Base-by-base conservation (phyloP, 2,888 invertebrate genomes). In the Sycophila texana region DNA sequence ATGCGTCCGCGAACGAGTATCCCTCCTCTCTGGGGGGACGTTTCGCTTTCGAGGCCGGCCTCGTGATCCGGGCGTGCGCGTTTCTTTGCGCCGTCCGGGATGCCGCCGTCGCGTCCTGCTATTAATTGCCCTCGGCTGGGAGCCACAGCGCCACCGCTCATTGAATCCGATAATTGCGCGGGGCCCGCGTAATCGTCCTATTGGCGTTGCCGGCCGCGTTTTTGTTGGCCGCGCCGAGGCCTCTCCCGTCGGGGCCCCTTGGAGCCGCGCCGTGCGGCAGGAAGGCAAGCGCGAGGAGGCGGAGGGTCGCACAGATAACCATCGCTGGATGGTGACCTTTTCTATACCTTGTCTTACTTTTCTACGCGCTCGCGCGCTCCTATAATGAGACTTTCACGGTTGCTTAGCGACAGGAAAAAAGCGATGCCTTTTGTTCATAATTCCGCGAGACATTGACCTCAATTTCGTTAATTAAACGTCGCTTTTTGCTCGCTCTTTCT, bases 111-210 rank as follows among this genome's bases (percentile, higher is more conserved):
- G 75, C 75, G 60, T 63, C 66, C 67, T 53, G 51, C 66, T 71
- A 71, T 79, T 79, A 79, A 79, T 79, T 75, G 70, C 74, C 22
- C 49, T 55, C 20, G 10, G 61, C 26, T 26, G 26, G 26, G 26
- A 26, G 26, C 26, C 26, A 1, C 61, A 47, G 57, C 18, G 63
- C 63, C 14, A 12, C 39, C 60, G 66, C 71, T 75, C 74, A 66
- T 71, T 75, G 66, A 75, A 75, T 79, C 74, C 74, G 66, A 58
- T 79, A 79, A 79, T 79, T 79, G 79, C 7, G 13, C 22, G 16
- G 51, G n/a, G 39, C 22, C 30, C 47, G 55, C 20, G 39, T 68
- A 61, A 75, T 68, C 68, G 68, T 49, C 26, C 61, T 14, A 1
- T 7, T 16, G 14, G 53, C 30, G n/a, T 30, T 14, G 16, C 10